These are phyloP conservation scores for Chrysochloris asiatica DNA, from an alignment of 2,113 vertebrate genomes.

Conservation along the genomic window DNA sequence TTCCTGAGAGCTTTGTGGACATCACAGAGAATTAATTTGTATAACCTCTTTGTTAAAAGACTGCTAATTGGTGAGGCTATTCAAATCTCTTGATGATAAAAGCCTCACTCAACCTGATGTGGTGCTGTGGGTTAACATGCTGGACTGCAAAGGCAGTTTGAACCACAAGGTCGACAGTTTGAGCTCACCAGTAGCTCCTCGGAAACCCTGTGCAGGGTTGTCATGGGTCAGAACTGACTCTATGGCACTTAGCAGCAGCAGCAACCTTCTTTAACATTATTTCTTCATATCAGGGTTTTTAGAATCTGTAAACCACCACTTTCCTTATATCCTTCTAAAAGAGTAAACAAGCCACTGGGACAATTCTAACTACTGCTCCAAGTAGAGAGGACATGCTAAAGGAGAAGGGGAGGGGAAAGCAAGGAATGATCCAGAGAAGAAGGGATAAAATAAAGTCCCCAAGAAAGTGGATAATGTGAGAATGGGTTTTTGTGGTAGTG, in stretches of 20 bases:
- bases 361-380: not conserved
- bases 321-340: not conserved
- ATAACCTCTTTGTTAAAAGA: not conserved
- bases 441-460: not conserved
- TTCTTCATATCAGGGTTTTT: not conserved
- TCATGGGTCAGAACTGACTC: too few relatives aligned
- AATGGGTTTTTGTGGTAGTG: not conserved
- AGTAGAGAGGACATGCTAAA: not conserved
- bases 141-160: too few relatives aligned
- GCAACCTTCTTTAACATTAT: not conserved
- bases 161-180: too few relatives aligned
- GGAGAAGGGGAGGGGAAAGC: not conserved
- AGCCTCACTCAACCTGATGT: not conserved
- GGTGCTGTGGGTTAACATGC: too few relatives aligned
- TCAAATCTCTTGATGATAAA: not conserved
- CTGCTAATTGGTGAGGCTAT: not conserved
- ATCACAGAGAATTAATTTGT: not conserved
- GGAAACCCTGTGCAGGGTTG: too few relatives aligned
- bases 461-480: not conserved
- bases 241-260: too few relatives aligned
- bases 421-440: not conserved
- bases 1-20: not conserved
- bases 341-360: not conserved
- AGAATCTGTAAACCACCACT: not conserved
- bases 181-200: too few relatives aligned